Conservation (phyloP, 1,140 invertebrate genomes). For the Alviniconcha marisindica region DNA sequence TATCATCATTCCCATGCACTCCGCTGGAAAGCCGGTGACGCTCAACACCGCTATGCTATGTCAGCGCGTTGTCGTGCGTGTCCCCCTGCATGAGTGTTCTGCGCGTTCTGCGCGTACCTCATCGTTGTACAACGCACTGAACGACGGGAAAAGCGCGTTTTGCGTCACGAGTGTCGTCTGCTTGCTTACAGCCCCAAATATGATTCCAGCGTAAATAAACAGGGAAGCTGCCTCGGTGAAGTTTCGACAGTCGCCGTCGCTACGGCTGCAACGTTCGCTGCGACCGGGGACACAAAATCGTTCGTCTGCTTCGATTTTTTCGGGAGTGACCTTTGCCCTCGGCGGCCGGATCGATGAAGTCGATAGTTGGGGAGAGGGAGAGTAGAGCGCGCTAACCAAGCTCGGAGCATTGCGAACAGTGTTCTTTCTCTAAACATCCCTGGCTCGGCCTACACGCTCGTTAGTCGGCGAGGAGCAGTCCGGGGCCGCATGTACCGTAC, state of each 20-base stretch:
- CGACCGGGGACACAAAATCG: constrained; percentile 21
- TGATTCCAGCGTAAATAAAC: background rate
- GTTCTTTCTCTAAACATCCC: background rate
- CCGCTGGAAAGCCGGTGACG: background rate
- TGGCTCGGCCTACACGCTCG: background rate
- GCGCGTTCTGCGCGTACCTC: no score
- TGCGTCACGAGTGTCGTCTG: background rate
- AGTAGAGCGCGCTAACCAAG: background rate
- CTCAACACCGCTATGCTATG: background rate
- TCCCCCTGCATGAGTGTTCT: no score
- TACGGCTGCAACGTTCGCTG: background rate
- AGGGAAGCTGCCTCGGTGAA: background rate
- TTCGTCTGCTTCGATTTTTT: constrained; percentile 25
- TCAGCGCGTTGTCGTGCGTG: background rate
- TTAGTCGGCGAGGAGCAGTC: constrained; percentile 10
- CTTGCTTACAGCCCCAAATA: background rate
- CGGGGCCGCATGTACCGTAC: constrained; percentile 4
- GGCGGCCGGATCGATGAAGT: constrained; percentile 26
- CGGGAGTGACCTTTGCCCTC: constrained; percentile 21
- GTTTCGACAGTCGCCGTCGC: background rate
- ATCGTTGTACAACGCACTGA: no score
- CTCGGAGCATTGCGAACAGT: background rate
- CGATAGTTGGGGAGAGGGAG: background rate
- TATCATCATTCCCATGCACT: background rate
- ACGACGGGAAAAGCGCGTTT: background rate